phyloP scores from a whole-genome alignment of 2,888 invertebrate species.

The Frankliniella fusca region DNA sequence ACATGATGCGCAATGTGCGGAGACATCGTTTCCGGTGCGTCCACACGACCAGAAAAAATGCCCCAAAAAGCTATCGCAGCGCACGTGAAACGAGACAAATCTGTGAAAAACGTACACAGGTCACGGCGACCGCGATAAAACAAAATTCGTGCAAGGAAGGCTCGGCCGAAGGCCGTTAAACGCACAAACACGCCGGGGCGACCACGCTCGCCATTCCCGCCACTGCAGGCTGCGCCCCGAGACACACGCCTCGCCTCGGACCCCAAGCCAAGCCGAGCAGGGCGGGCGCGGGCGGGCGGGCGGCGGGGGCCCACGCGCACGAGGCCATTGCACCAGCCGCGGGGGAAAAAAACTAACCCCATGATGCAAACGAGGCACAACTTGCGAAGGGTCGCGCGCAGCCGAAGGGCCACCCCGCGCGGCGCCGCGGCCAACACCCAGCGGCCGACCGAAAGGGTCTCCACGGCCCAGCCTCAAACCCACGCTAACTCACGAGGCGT shows the following conservation, averaged over 20 bases:
- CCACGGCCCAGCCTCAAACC: background rate
- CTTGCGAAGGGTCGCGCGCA: no score
- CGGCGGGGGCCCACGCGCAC: background rate
- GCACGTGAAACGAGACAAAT: no score
- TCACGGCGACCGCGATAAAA: background rate
- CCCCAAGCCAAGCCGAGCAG: background rate
- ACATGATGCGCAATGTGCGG: background rate
- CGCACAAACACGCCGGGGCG: background rate
- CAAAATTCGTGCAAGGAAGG: background rate
- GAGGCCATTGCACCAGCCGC: background rate
- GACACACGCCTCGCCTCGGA: background rate
- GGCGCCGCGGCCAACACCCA: background rate
- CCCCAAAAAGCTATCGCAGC: no score
- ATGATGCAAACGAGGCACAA: background rate
- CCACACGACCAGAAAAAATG: no score
- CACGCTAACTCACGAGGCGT: background rate
- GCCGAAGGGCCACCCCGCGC: background rate
- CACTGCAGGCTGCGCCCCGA: background rate
- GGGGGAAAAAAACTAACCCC: background rate
- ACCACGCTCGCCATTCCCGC: background rate
- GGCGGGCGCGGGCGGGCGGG: background rate
- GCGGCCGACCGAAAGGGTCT: background rate
- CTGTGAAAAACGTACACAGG: no score
- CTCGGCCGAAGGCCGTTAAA: background rate
- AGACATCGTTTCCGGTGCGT: background rate